A percentile compares a stretch with the other conserved stretches of the same genome.
Evolutionary conservation across 2,113 vertebrate genomes (phyloP).

Genomic region (Orycteropus afer): DNA sequence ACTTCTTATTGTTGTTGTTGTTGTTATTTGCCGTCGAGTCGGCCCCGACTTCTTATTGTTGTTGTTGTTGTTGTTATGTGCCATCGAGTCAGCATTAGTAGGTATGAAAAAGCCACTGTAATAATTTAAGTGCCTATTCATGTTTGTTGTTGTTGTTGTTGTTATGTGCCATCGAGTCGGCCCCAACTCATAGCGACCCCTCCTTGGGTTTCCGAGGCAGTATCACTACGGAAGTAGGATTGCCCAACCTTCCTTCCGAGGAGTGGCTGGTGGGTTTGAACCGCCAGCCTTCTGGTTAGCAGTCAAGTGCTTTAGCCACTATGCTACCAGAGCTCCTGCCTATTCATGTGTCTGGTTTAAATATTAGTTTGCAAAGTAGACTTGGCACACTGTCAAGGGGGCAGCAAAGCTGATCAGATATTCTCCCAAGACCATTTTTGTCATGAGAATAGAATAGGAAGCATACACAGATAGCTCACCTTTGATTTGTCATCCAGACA

Average conservation of each 20-base stretch:
- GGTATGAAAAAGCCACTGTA: neutral
- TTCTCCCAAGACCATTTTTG: neutral
- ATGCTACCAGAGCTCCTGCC: no score
- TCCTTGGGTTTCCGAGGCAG: no score
- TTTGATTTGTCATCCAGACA: neutral
- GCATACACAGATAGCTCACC: neutral
- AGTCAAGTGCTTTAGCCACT: no score
- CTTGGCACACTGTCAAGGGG: neutral
- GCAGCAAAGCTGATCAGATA: neutral
- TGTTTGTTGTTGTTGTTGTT: no score
- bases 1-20: no score
- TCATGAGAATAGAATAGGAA: neutral
- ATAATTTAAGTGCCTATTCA: neutral
- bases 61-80: neutral
- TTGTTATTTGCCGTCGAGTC: neutral
- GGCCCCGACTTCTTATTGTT: no score
- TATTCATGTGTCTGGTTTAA: constrained; percentile 47
- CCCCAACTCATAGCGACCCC: no score
- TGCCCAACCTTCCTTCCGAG: no score
- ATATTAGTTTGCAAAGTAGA: neutral
- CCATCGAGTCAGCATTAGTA: neutral
- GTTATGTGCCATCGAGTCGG: no score
- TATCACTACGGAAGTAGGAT: no score
- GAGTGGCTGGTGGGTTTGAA: no score
- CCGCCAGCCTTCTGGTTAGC: no score